phyloP scores from a whole-genome alignment of 2,888 invertebrate species.

The Stenoptilia bipunctidactyla region DNA sequence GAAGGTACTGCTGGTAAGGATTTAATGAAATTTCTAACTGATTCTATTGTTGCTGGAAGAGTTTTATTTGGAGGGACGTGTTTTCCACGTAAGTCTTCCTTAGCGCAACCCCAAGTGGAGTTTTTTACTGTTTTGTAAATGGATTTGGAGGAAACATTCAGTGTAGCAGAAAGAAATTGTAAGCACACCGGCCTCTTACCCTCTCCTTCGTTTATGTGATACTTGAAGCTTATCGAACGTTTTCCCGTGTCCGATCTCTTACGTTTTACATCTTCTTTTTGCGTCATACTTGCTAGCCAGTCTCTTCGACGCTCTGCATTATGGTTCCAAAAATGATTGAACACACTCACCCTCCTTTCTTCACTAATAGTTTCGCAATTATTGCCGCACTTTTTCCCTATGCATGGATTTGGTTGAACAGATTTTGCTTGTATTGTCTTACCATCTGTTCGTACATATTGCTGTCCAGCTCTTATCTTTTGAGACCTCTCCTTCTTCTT shows the following conservation, averaged over 20 bases:
- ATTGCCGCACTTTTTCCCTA: conserved; percentile 15
- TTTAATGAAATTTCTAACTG: conserved; percentile 14
- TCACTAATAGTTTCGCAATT: conserved; percentile 10
- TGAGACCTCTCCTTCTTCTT: conserved; percentile 5
- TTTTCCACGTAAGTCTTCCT: conserved; percentile 15
- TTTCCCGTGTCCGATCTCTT: conserved; percentile 8
- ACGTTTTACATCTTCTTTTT: conserved; percentile 8
- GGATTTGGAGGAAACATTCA: conserved; percentile 9
- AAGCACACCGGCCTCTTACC: conserved; percentile 11
- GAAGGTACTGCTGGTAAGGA: conserved; percentile 16
- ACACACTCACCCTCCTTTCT: conserved; percentile 11
- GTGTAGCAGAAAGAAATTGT: conserved; percentile 13
- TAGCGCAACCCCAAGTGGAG: conserved; percentile 6
- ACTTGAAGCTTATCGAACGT: conserved; percentile 8
- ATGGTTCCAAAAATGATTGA: conserved; percentile 12
- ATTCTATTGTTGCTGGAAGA: conserved; percentile 1
- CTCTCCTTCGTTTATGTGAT: conserved; percentile 15
- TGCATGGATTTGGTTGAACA: conserved; percentile 7
- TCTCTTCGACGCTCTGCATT: conserved; percentile 5
- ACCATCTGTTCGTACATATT: conserved; percentile 5
- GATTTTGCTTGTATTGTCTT: conserved; percentile 2
- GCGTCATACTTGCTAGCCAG: conserved; percentile 9
- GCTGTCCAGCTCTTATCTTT: conserved; percentile 2
- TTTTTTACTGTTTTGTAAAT: conserved; percentile 10
- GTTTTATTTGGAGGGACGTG: conserved; percentile 14